Conservation (phyloP, 2,888 invertebrate species). For the Cyrtodaria siliqua region DNA sequence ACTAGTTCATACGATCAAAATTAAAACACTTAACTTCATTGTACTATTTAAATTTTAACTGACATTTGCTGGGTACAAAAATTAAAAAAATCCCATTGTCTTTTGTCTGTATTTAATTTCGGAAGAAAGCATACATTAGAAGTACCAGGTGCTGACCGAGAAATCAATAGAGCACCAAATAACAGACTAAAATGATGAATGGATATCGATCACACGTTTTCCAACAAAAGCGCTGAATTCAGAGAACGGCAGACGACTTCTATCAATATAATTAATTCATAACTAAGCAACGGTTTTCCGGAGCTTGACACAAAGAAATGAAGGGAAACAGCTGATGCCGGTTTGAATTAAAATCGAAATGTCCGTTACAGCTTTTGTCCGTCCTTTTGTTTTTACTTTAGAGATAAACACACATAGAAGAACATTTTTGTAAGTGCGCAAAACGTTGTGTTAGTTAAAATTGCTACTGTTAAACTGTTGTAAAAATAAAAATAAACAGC, state of each 20-base stretch:
- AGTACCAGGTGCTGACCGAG: conserved; percentile 22
- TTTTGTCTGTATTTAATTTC: too few species aligned
- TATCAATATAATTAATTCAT: conserved; percentile 40
- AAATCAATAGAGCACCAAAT: conserved; percentile 29
- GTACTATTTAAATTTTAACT: too few species aligned
- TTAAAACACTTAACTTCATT: too few species aligned
- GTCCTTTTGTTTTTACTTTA: neutral
- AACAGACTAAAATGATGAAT: conserved; percentile 15
- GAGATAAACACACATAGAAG: too few species aligned
- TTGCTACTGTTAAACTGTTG: too few species aligned
- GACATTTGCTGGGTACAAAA: too few species aligned
- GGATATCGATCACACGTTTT: conserved; percentile 15
- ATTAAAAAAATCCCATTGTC: too few species aligned
- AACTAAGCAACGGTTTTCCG: conserved; percentile 51
- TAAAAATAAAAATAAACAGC: too few species aligned
- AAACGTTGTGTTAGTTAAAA: too few species aligned
- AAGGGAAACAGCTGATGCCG: conserved; percentile 5
- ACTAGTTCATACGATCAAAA: too few species aligned
- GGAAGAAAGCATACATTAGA: too few species aligned
- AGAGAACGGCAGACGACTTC: conserved; percentile 23
- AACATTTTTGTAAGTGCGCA: too few species aligned
- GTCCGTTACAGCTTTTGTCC: neutral
- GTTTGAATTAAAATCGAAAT: conserved; percentile 1
- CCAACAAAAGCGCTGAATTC: conserved; percentile 11
- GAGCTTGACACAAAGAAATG: conserved; percentile 19